Percentiles rank a stretch among this genome's conserved stretches.
phyloP scores from a whole-genome alignment of 2,888 invertebrate genomes.

The Hylaea fasciaria region DNA sequence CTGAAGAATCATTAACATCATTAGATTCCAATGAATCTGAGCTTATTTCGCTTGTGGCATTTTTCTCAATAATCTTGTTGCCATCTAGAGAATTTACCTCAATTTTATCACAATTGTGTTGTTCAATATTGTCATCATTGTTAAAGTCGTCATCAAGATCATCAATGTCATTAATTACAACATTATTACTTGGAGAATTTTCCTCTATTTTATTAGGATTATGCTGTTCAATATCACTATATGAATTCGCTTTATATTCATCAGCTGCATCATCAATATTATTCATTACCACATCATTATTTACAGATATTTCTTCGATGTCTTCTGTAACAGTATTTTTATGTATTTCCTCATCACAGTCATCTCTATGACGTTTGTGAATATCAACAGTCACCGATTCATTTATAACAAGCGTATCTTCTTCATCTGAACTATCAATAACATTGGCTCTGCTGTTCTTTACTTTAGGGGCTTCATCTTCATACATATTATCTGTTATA shows the following conservation, averaged over 20 bases:
- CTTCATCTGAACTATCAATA: constrained; percentile 52
- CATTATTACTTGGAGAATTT: background rate
- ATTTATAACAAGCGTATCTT: constrained; percentile 45
- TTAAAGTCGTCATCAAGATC: no score
- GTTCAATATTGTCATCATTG: no score
- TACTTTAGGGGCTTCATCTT: constrained; percentile 3
- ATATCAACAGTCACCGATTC: constrained; percentile 49
- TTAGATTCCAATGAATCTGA: no score
- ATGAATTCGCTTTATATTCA: constrained; percentile 10
- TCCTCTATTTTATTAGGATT: background rate
- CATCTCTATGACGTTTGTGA: constrained; percentile 34
- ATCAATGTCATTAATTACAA: no score
- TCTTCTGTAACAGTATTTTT: constrained; percentile 20
- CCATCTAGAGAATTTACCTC: background rate
- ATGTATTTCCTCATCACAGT: constrained; percentile 20
- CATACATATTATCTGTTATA: background rate
- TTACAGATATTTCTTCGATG: background rate
- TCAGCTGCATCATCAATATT: constrained; percentile 5
- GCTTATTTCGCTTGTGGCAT: background rate
- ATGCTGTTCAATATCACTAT: constrained; percentile 5
- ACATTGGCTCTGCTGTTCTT: constrained; percentile 24
- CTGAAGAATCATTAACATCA: no score
- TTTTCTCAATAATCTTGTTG: constrained; percentile 3
- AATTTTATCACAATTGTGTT: background rate
- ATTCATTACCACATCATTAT: constrained; percentile 18